Percentiles rank a stretch among this genome's conserved stretches.
Conservation (phyloP, 2,888 invertebrate genomes). For the Agriotes lineatus region DNA sequence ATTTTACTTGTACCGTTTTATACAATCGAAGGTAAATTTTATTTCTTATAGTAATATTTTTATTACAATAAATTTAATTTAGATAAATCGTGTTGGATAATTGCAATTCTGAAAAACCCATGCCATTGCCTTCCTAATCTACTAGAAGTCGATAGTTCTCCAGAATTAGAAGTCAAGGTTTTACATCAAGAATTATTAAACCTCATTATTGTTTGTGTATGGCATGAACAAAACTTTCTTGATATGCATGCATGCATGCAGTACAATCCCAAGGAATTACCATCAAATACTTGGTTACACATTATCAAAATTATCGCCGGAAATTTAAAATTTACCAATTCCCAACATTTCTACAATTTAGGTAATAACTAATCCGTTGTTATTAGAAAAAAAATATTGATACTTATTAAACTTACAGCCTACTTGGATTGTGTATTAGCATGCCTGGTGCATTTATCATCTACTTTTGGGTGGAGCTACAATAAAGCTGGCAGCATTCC, state of each 20-base stretch:
- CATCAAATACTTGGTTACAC: conserved; percentile 62
- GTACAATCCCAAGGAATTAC: conserved; percentile 29
- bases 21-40: conserved; percentile 35
- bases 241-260: conserved; percentile 33
- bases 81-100: conserved; percentile 59
- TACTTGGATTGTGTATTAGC: conserved; percentile 68
- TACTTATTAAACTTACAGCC: conserved; percentile 58
- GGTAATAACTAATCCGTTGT: conserved; percentile 58
- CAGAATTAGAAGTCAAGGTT: conserved; percentile 54
- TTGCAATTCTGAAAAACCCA: conserved; percentile 57
- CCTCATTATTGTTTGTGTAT: conserved; percentile 61
- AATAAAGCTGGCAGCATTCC: conserved; percentile 54
- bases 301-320: conserved; percentile 67
- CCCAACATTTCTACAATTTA: conserved; percentile 71
- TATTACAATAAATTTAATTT: conserved; percentile 35
- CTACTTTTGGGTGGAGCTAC: conserved; percentile 66
- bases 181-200: conserved; percentile 61
- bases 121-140: conserved; percentile 57
- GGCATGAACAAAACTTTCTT: conserved; percentile 59
- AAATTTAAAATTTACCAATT: conserved; percentile 68
- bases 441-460: conserved; percentile 68
- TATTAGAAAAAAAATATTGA: conserved; percentile 6
- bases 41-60: neutral
- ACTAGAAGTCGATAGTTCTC: conserved; percentile 52
- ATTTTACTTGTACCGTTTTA: conserved; percentile 56